Evolutionary conservation across 2,888 invertebrate species (phyloP), one percentile per base, ranked within the genome.

Genomic region (Tubulanus polymorphus): DNA sequence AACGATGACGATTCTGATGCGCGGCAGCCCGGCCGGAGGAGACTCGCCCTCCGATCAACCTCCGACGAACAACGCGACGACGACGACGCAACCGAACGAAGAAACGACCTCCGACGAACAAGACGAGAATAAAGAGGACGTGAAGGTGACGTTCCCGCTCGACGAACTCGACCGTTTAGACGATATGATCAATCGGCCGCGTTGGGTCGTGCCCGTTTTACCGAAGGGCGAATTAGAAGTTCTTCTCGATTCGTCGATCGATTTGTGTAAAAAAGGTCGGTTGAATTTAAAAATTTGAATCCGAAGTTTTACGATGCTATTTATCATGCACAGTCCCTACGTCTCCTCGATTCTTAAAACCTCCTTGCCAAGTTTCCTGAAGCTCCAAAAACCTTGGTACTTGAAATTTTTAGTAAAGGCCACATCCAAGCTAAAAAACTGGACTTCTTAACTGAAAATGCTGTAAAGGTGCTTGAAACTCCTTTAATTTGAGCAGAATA

Each of bases 121-220:
- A n/a, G n/a, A n/a, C n/a, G n/a, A n/a, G n/a, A n/a, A n/a, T n/a
- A n/a, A n/a, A n/a, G 71, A 69, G 35, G 72, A 70, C 35, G 63
- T 76, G 68, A 76, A 75, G 55, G 70, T 74, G 15, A 85, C 85
- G 63, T 96, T 95, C 84, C 95, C 95, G 61, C 85, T 88, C 73
- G 86, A 87, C 50, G 92, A 93, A 80, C 82, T 96, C 76, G 87
- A 88, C 66, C 87, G 89, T 69, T 83, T 96, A 70, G 94, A 95
- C 82, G 94, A 94, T 79, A 95, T 95, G 85, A 93, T 96, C 77
- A 93, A 93, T 70, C 89, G 90, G 82, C 89, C 93, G 57, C 85
- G 95, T 72, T 96, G 96, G 96, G 93, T 96, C 61, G 95, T 96
- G 51, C 96, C 96, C 32, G 96, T 96, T 52, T 82, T 96, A 72